These are phyloP conservation scores for Caenorhabditis remanei DNA, from an alignment of 1,140 invertebrate genomes.

Conservation along the genomic window DNA sequence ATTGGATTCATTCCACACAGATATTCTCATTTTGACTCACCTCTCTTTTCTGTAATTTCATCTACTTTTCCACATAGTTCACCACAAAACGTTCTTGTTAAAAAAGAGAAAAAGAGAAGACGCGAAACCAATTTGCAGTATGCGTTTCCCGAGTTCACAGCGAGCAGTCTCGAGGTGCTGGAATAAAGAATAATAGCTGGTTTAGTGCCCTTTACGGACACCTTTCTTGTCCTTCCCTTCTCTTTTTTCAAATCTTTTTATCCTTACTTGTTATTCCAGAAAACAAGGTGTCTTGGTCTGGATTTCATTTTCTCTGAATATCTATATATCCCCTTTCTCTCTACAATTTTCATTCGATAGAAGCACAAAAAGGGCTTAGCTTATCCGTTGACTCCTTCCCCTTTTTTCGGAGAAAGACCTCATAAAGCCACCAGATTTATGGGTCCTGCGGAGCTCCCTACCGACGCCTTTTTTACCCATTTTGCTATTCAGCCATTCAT, in stretches of 20 bases:
- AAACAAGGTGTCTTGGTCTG: neutral
- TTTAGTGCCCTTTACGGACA: slow-evolving; percentile 43
- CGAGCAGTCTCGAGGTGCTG: slow-evolving; percentile 48
- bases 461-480: neutral
- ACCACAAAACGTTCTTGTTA: neutral
- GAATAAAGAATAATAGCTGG: slow-evolving; percentile 45
- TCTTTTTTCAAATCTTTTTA: slow-evolving; percentile 3
- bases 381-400: neutral
- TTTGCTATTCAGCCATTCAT: slow-evolving; percentile 28
- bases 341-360: neutral
- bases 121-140: slow-evolving; percentile 52
- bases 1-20: neutral
- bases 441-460: neutral
- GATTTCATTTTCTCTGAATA: neutral
- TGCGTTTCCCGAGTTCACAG: slow-evolving; percentile 45
- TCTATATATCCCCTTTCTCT: neutral
- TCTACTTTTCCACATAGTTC: neutral
- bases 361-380: neutral
- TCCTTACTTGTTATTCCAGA: slow-evolving; percentile 1
- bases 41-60: neutral
- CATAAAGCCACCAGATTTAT: slow-evolving; percentile 48
- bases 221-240: neutral
- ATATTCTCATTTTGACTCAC: neutral
- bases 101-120: neutral
- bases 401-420: neutral